phyloP scores from a whole-genome alignment of 1,140 invertebrate genomes.

The Brachionus manjavacas region DNA sequence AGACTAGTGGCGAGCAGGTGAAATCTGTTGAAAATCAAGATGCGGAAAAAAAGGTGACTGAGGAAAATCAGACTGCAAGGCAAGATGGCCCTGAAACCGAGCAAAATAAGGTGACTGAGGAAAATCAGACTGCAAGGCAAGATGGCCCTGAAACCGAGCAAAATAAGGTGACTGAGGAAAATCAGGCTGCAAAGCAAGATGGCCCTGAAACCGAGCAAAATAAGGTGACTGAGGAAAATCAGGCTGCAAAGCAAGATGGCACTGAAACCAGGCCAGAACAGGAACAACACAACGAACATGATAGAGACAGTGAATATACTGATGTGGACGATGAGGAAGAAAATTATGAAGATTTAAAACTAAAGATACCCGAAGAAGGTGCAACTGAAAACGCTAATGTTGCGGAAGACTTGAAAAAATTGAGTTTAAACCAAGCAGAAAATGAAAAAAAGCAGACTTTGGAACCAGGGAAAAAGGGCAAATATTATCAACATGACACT shows the following conservation, averaged over 20 bases:
- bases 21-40: not conserved
- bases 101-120: too few relatives aligned
- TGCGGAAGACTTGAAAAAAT: not conserved
- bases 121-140: too few relatives aligned
- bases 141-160: too few relatives aligned
- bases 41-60: not conserved
- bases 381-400: not conserved
- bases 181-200: too few relatives aligned
- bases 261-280: too few relatives aligned
- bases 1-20: not conserved
- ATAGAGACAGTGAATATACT: not conserved
- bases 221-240: too few relatives aligned
- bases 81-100: too few relatives aligned
- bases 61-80: too few relatives aligned
- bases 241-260: too few relatives aligned
- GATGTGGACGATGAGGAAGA: not conserved
- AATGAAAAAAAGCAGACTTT: not conserved
- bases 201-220: too few relatives aligned
- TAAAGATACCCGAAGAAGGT: not conserved
- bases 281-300: not conserved
- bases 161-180: too few relatives aligned
- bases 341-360: not conserved
- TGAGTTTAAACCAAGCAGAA: not conserved
- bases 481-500: conserved; percentile 25
- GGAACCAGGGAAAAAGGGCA: not conserved